These are phyloP conservation scores for Branchinecta lindahli DNA, from an alignment of 1,140 invertebrate species.

Conservation along the genomic window DNA sequence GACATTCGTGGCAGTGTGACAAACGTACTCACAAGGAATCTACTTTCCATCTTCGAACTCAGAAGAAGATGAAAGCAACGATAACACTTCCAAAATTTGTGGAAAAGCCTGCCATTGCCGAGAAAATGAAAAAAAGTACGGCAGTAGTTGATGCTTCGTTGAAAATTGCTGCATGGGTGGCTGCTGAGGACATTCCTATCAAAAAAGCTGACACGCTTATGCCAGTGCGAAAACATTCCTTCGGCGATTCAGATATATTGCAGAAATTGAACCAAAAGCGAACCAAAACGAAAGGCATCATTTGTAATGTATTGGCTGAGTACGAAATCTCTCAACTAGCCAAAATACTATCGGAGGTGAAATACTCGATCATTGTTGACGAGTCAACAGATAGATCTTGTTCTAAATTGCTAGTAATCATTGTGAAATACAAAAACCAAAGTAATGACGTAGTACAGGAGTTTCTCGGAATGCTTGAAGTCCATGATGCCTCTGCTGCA, in stretches of 20 bases:
- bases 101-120: too few species aligned
- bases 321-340: not conserved
- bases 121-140: too few species aligned
- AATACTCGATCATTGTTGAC: not conserved
- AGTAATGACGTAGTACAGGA: not conserved
- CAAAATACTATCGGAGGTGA: not conserved
- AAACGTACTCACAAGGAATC: too few species aligned
- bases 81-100: too few species aligned
- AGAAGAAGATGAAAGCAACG: too few species aligned
- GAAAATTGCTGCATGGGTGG: not conserved
- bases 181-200: not conserved
- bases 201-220: not conserved
- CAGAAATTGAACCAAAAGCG: not conserved
- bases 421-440: conserved; percentile 2
- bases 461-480: not conserved
- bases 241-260: not conserved
- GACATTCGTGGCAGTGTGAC: too few species aligned
- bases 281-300: not conserved
- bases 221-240: not conserved
- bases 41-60: too few species aligned
- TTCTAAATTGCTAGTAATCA: not conserved
- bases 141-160: not conserved
- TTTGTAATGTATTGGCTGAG: not conserved
- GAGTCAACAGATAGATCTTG: not conserved
- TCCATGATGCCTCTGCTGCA: not conserved